These are phyloP conservation scores for Philereme transversata DNA, from an alignment of 2,888 invertebrate genomes.

Conservation along the genomic window DNA sequence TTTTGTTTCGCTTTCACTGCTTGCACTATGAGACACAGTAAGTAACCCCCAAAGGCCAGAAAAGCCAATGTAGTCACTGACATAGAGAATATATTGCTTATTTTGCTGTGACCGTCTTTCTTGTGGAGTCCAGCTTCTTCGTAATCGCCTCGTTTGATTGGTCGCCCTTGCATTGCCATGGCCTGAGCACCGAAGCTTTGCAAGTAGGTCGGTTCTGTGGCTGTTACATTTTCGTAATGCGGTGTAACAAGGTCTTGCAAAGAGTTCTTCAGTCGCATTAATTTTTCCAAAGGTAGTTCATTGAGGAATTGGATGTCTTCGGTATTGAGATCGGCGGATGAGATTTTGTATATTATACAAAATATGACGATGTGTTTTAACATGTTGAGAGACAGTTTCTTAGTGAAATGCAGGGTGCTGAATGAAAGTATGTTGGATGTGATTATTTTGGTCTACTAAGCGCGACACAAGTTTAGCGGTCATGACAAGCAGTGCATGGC, in stretches of 20 bases:
- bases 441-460: slow-evolving; percentile 52
- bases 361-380: slow-evolving; percentile 44
- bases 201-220: slow-evolving; percentile 51
- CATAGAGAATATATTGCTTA: slow-evolving; percentile 90
- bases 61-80: slow-evolving; percentile 92
- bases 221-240: slow-evolving; percentile 58
- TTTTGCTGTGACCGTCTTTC: slow-evolving; percentile 83
- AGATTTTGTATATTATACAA: slow-evolving; percentile 40
- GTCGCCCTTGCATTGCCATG: slow-evolving; percentile 66
- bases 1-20: slow-evolving; percentile 87
- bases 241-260: slow-evolving; percentile 60
- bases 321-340: slow-evolving; percentile 51
- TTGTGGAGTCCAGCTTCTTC: slow-evolving; percentile 73
- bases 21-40: slow-evolving; percentile 90
- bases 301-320: slow-evolving; percentile 83
- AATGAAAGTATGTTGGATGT: slow-evolving; percentile 22
- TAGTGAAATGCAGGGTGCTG: slow-evolving; percentile 43
- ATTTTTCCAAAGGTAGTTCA: slow-evolving; percentile 87
- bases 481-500: slow-evolving; percentile 48
- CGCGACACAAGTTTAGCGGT: slow-evolving; percentile 61
- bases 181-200: slow-evolving; percentile 72
- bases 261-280: slow-evolving; percentile 85
- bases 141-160: slow-evolving; percentile 70
- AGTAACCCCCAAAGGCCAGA: slow-evolving; percentile 92
- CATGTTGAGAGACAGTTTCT: slow-evolving; percentile 55